Base-by-base conservation (phyloP, 1,140 invertebrate species). In the Drosophila takahashii region DNA sequence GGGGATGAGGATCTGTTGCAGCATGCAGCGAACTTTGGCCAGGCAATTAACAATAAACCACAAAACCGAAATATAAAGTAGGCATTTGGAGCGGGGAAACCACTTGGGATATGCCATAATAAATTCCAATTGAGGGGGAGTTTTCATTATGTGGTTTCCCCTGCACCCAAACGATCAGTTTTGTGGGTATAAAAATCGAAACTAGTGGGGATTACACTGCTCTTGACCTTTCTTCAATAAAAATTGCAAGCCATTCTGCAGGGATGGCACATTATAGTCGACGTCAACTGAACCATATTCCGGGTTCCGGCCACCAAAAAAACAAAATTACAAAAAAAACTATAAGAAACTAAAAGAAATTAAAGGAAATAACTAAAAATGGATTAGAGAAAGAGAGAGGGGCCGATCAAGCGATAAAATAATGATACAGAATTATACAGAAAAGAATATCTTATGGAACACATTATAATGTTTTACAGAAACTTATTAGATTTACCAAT, bases 231-330 rank as follows among this genome's bases (percentile, higher is more conserved):
- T 95, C 91, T 95, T 93, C 92, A 95, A 95, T 83, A 93, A 93
- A 93, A 92, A 93, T 91, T 94, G 94, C 94, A 96, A 94, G 93
- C 95, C 95, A 86, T 94, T 94, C 92, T 94, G 93, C 93, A 96
- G 94, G 90, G 95, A 95, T 92, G 95, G 93, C 92, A 96, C 94
- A 93, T 95, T 95, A 94, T 95, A 96, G 92, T 96, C 95, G 86
- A 93, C 94, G 93, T 95, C 94, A 92, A 95, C 95, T 96, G 95
- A 75, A 96, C 95, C 81, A 87, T 56, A 45, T 57, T 70, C 67
- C 67, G 64, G 50, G 48, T 45, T 67, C 48, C 62, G 66, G 66
- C 92, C 77, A 93, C 58, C 69, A 78, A 61, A 77, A 69, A 71
- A 47, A 56, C 42, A 65, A 78, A 48, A 73, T 13, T 52, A 58